Evolutionary conservation across 2,888 invertebrate species (phyloP).

Genomic region (Alentia gelatinosa): DNA sequence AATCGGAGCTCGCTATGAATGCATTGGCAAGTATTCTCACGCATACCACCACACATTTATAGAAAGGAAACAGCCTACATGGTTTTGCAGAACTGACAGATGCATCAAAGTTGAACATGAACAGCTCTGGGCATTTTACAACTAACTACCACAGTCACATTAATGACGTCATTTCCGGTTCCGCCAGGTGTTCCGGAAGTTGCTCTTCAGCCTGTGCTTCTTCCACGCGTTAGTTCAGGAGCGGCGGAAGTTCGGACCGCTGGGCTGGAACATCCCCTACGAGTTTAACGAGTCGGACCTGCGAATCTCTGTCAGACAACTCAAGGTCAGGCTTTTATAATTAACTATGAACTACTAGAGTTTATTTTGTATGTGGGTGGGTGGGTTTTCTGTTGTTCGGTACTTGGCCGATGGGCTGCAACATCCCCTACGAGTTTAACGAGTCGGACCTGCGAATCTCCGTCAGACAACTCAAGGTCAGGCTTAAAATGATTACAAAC

Average conservation of each 20-base stretch:
- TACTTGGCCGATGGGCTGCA: slow-evolving; percentile 81
- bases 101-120: too few relatives aligned
- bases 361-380: too few relatives aligned
- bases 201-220: slow-evolving; percentile 81
- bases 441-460: slow-evolving; percentile 81
- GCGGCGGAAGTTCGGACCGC: slow-evolving; percentile 80
- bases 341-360: too few relatives aligned
- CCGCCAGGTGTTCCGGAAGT: slow-evolving; percentile 86
- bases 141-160: not conserved
- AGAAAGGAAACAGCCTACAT: too few relatives aligned
- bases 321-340: slow-evolving; percentile 76
- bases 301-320: slow-evolving; percentile 80
- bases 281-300: slow-evolving; percentile 82
- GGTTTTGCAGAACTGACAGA: too few relatives aligned
- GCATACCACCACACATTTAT: too few relatives aligned
- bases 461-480: slow-evolving; percentile 78
- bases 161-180: not conserved
- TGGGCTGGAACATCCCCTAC: slow-evolving; percentile 82
- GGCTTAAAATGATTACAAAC: too few relatives aligned
- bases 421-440: slow-evolving; percentile 81
- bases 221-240: slow-evolving; percentile 81
- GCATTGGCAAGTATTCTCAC: too few relatives aligned
- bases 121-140: not conserved
- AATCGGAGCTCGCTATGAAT: too few relatives aligned
- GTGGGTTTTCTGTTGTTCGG: too few relatives aligned